phyloP scores from a whole-genome alignment of 2,797 vertebrate species.

The Trichosurus vulpecula region DNA sequence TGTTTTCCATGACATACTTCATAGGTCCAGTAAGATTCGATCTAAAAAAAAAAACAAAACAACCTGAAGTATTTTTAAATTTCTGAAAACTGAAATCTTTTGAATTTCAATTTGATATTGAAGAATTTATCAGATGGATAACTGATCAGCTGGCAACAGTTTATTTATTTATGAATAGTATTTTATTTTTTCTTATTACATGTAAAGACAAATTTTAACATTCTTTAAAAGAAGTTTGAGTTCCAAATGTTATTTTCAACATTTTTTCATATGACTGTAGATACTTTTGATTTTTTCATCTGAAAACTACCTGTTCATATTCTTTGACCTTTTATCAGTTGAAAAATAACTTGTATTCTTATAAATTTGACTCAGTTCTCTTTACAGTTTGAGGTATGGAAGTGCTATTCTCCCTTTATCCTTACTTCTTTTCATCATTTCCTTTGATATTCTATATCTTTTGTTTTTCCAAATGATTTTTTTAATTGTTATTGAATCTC shows the following conservation, averaged over 20 bases:
- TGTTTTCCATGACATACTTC: conserved; percentile 98
- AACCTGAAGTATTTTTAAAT: conserved; percentile 3
- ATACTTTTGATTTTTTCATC: not conserved
- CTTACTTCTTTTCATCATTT: not conserved
- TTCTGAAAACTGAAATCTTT: not conserved
- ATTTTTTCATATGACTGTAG: not conserved
- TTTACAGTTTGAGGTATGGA: not conserved
- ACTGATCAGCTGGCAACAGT: not conserved
- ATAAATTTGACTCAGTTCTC: not conserved
- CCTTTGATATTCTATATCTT: not conserved
- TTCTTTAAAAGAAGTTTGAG: not conserved
- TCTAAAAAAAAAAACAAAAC: conserved; percentile 85
- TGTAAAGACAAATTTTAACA: not conserved
- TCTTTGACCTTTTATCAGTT: not conserved
- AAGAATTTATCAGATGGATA: conserved; percentile 13
- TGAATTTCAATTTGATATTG: conserved; percentile 43
- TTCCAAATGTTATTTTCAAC: not conserved
- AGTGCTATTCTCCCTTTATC: not conserved
- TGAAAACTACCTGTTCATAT: not conserved
- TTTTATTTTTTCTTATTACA: not conserved
- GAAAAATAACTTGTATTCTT: not conserved
- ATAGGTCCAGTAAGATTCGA: conserved; percentile 99
- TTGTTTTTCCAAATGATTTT: not conserved
- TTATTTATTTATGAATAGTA: not conserved
- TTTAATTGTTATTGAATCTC: not conserved